Conservation (phyloP, 2,888 invertebrate species). For the Dorcus hopei region DNA sequence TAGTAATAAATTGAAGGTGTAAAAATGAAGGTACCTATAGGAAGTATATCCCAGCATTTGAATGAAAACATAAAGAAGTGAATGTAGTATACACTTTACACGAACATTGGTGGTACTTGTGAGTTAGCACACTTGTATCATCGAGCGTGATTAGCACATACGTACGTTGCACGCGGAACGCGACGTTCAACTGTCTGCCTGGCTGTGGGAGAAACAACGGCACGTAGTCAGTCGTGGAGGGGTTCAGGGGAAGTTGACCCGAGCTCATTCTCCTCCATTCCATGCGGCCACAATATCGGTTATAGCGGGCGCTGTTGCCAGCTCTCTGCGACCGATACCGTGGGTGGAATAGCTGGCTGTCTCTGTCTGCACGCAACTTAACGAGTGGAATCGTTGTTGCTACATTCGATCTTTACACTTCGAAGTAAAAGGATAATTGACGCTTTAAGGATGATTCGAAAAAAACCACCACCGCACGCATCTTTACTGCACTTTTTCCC, state of each 20-base stretch:
- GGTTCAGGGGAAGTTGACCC: slow-evolving; percentile 60
- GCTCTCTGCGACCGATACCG: slow-evolving; percentile 43
- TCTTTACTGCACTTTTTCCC: no score
- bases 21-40: slow-evolving; percentile 53
- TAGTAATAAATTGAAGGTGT: not conserved
- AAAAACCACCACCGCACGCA: no score
- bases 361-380: slow-evolving; percentile 47
- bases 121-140: slow-evolving; percentile 19
- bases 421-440: no score
- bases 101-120: slow-evolving; percentile 25
- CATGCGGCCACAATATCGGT: slow-evolving; percentile 54
- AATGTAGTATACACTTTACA: slow-evolving; percentile 33
- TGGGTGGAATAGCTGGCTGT: slow-evolving; percentile 41
- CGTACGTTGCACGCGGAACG: slow-evolving; percentile 31
- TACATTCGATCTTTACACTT: no score
- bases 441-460: no score
- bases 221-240: slow-evolving; percentile 45
- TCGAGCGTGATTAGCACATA: slow-evolving; percentile 22
- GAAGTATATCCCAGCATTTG: slow-evolving; percentile 68
- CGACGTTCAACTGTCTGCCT: slow-evolving; percentile 48
- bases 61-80: slow-evolving; percentile 52
- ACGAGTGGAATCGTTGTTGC: slow-evolving; percentile 55
- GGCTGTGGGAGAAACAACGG: slow-evolving; percentile 61
- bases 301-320: slow-evolving; percentile 48
- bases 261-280: slow-evolving; percentile 49